Percentiles rank a stretch among this genome's conserved stretches.
Evolutionary conservation across 2,888 invertebrate genomes (phyloP).

Genomic region (Phlogophora meticulosa): DNA sequence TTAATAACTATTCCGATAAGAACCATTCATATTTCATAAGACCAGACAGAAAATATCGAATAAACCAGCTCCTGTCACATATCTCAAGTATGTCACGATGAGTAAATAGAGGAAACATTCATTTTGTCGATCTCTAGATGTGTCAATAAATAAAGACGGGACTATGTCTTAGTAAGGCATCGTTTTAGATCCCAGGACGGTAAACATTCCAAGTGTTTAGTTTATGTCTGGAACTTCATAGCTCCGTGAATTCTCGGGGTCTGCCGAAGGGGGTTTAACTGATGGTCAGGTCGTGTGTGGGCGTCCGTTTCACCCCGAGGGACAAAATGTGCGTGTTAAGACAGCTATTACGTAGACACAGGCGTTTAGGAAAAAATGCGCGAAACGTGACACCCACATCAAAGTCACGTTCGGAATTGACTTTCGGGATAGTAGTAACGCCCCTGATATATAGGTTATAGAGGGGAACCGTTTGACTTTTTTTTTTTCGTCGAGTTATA

Average conservation of each 20-base stretch:
- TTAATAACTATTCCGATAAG: slow-evolving; percentile 19
- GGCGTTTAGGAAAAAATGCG: slow-evolving; percentile 57
- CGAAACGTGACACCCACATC: slow-evolving; percentile 60
- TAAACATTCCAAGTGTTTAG: slow-evolving; percentile 69
- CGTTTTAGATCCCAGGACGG: slow-evolving; percentile 55
- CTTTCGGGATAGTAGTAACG: slow-evolving; percentile 21
- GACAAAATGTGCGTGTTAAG: slow-evolving; percentile 61
- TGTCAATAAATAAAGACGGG: slow-evolving; percentile 70
- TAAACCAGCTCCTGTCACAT: slow-evolving; percentile 52
- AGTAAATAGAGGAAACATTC: slow-evolving; percentile 65
- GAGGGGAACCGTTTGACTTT: not conserved
- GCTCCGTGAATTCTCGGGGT: slow-evolving; percentile 67
- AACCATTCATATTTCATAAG: slow-evolving; percentile 35
- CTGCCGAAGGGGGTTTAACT: slow-evolving; percentile 57
- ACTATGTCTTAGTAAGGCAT: slow-evolving; percentile 55
- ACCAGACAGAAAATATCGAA: slow-evolving; percentile 29
- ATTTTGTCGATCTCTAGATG: slow-evolving; percentile 61
- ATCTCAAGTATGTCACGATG: slow-evolving; percentile 49
- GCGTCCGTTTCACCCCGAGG: slow-evolving; percentile 65
- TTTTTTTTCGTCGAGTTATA: slow-evolving; percentile 1
- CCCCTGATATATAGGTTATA: slow-evolving; percentile 1
- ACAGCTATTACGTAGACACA: slow-evolving; percentile 62
- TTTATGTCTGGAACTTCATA: slow-evolving; percentile 64
- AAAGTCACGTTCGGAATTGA: slow-evolving; percentile 60
- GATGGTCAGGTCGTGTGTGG: slow-evolving; percentile 67